Conservation (phyloP, 92 coral and sea anemone genomes). For the Palythoa heliodiscus region DNA sequence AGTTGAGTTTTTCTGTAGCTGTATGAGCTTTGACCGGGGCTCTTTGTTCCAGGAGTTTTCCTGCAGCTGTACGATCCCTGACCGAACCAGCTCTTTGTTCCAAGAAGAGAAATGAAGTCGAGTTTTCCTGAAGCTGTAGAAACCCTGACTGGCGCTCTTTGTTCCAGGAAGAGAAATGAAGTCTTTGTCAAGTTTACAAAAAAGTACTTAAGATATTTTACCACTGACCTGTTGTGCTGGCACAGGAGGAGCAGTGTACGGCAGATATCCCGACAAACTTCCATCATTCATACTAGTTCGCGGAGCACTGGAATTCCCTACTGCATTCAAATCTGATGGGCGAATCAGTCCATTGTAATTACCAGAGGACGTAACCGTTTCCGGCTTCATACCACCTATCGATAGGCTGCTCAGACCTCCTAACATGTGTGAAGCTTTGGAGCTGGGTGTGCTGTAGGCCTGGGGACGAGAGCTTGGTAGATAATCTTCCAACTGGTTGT, state of each 20-base stretch:
- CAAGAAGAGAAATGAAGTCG: too few relatives aligned
- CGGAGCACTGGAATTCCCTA: slow-evolving; percentile 21
- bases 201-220: neutral
- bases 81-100: too few relatives aligned
- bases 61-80: too few relatives aligned
- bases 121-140: neutral
- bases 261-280: slow-evolving; percentile 27
- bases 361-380: slow-evolving; percentile 8
- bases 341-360: slow-evolving; percentile 21
- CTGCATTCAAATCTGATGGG: slow-evolving; percentile 26
- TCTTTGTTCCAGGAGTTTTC: too few relatives aligned
- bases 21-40: too few relatives aligned
- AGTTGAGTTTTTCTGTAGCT: neutral
- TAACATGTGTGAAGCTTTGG: slow-evolving; percentile 37
- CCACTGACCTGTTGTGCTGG: slow-evolving; percentile 27
- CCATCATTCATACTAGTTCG: slow-evolving; percentile 17
- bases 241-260: neutral
- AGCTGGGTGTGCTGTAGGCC: slow-evolving; percentile 42
- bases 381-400: slow-evolving; percentile 24
- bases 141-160: too few relatives aligned
- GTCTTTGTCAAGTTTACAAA: neutral
- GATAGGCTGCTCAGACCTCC: slow-evolving; percentile 18
- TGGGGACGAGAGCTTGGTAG: slow-evolving; percentile 42
- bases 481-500: slow-evolving; percentile 19
- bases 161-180: too few relatives aligned